These are phyloP conservation scores for Hippocampus mohnikei DNA, from an alignment of 2,113 vertebrate genomes.

Conservation along the genomic window DNA sequence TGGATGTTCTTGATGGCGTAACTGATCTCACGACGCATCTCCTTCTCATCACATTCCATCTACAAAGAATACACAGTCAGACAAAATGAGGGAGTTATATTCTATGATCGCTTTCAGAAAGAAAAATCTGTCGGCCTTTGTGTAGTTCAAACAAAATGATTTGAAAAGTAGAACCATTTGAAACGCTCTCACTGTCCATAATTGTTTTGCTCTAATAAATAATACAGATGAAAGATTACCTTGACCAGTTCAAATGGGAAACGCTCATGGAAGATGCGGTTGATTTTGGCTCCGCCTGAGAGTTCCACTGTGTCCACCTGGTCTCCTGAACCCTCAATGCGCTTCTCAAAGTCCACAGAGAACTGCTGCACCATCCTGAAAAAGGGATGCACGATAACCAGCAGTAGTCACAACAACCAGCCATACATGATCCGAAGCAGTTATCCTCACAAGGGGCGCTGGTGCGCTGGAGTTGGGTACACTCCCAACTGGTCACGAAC, in stretches of 20 bases:
- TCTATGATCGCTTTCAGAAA: background rate
- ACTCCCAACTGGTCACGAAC: too few relatives aligned
- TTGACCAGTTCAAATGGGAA: conserved; percentile 95
- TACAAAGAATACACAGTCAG: conserved; percentile 42
- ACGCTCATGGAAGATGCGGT: conserved; percentile 92
- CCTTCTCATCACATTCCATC: conserved; percentile 96
- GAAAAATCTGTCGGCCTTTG: background rate
- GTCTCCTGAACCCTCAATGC: conserved; percentile 92
- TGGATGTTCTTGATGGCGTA: conserved; percentile 97
- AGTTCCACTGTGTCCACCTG: conserved; percentile 94
- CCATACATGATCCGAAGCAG: background rate
- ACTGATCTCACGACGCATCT: conserved; percentile 89
- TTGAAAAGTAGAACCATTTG: background rate
- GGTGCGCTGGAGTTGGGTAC: too few relatives aligned
- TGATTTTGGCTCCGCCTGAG: conserved; percentile 91
- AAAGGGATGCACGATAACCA: background rate
- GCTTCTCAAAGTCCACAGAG: conserved; percentile 93
- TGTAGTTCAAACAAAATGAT: background rate
- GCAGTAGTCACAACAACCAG: background rate
- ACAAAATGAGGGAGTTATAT: background rate
- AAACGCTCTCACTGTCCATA: background rate
- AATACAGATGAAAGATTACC: conserved; percentile 59
- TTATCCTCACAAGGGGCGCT: too few relatives aligned
- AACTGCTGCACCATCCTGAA: conserved; percentile 95
- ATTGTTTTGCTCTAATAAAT: background rate